Evolutionary conservation across 2,888 invertebrate species (phyloP).

Genomic region (Apodemia mormo): DNA sequence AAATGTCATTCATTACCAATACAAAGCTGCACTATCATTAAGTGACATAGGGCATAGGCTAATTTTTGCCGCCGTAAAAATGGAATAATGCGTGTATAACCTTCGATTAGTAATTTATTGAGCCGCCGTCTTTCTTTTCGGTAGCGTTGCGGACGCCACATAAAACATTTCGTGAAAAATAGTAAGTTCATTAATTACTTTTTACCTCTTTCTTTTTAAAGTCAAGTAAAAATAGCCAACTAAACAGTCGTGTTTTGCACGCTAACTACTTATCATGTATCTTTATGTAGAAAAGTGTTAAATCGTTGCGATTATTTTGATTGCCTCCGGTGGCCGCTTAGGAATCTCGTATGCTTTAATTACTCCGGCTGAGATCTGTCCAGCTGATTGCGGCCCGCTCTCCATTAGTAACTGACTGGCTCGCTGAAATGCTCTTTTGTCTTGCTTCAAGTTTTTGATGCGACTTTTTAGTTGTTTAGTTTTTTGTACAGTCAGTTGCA

Average conservation of each 20-base stretch:
- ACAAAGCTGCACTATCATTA: no score
- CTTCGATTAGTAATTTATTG: no score
- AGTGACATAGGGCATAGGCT: no score
- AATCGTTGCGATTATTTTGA: conserved; percentile 70
- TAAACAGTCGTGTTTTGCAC: conserved; percentile 1
- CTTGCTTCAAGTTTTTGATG: conserved; percentile 36
- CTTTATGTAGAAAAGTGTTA: conserved; percentile 68
- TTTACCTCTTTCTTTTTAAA: not conserved
- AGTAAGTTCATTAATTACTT: not conserved
- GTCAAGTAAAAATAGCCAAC: conserved; percentile 8
- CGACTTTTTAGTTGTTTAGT: conserved; percentile 5
- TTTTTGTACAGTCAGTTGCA: not conserved
- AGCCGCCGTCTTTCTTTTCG: no score
- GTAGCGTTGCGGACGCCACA: no score
- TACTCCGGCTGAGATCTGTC: conserved; percentile 52
- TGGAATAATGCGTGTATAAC: no score
- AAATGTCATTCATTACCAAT: no score
- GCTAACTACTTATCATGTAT: conserved; percentile 54
- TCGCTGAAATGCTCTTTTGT: conserved; percentile 57
- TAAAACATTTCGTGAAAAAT: not conserved
- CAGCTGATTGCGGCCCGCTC: conserved; percentile 45
- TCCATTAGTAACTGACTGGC: conserved; percentile 69
- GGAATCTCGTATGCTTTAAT: conserved; percentile 67
- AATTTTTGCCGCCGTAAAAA: no score
- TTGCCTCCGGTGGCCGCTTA: conserved; percentile 59